phyloP scores from a whole-genome alignment of 2,797 vertebrate genomes.

The Chelon labrosus region DNA sequence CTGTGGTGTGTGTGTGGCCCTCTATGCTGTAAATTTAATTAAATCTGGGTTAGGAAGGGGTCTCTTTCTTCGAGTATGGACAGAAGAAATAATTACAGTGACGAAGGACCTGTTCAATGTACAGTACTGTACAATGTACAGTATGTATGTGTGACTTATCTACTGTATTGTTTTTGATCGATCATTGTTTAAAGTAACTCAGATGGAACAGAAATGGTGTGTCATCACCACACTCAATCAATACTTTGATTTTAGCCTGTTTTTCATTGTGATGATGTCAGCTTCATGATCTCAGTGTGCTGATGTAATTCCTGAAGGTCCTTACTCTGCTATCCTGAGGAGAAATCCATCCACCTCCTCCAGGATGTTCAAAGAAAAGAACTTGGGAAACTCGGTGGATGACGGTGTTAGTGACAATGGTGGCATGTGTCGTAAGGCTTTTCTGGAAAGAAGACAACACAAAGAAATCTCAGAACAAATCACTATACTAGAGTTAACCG shows the following conservation, averaged over 20 bases:
- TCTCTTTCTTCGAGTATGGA: background rate
- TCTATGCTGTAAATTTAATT: background rate
- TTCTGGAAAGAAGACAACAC: conserved; percentile 80
- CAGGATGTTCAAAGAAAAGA: conserved; percentile 94
- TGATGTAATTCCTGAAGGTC: conserved; percentile 15
- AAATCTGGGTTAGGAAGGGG: background rate
- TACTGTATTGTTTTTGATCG: background rate
- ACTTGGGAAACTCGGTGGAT: conserved; percentile 94
- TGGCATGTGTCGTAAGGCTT: conserved; percentile 97
- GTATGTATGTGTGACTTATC: background rate
- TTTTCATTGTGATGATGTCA: conserved; percentile 41
- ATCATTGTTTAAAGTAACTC: background rate
- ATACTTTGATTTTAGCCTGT: conserved; percentile 35
- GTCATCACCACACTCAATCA: conserved; percentile 11
- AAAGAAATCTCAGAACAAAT: conserved; percentile 19
- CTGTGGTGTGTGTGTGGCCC: background rate
- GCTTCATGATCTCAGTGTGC: conserved; percentile 31
- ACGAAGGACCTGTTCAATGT: too few species aligned
- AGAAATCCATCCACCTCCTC: conserved; percentile 98
- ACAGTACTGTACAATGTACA: too few species aligned
- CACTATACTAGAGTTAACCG: background rate
- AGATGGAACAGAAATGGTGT: conserved; percentile 3
- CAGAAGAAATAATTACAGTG: too few species aligned
- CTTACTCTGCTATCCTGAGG: conserved; percentile 95
- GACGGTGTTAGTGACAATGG: conserved; percentile 92